Base-by-base conservation (phyloP, 2,113 vertebrate species). In the Halcyon senegalensis region DNA sequence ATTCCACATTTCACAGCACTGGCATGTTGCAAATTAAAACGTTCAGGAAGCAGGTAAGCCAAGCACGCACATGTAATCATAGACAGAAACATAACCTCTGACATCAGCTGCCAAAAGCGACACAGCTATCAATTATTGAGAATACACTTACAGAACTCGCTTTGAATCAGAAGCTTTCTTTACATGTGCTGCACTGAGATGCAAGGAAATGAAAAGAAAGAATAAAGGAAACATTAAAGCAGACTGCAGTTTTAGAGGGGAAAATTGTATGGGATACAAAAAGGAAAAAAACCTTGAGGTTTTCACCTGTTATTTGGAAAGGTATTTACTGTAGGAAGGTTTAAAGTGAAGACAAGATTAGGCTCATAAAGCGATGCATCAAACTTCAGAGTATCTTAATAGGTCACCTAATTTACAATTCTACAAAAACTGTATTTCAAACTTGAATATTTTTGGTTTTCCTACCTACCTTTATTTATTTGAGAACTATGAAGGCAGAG, bases 81-180 rank as follows among this genome's bases (percentile, higher is more conserved):
- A 20, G 3, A 31, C 41, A 83, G 82, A 75, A 81, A 74, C 13
- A 24, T 33, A 72, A 67, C 59, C 67, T 77, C 78, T 30, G 63
- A 43, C 87, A 68, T 1, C 1, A 59, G 74, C 91, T 56, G 51
- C 59, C 91, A 90, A 59, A 93, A 93, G 90, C 21, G 0, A 93
- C 82, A 63, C 53, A 30, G 16, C 53, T 31, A 69, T 10, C 53
- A 43, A 1, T 10, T 56, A 37, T 69, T 58, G 56, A 74, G 70
- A 93, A 87, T 48, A 92, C 93, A 98, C 98, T 98, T 98, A 99
- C 98, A 98, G 93, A 86, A 98, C 97, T 87, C 16, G 82, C 39
- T 94, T 97, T 87, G 98, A 94, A 63, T 98, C 98, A 94, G 97
- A 69, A 30, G 87, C 70, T 87, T 89, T 98, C 97, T 95, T 98